Evolutionary conservation across 2,797 vertebrate species (phyloP).

Genomic region (Sebastes steindachneri): DNA sequence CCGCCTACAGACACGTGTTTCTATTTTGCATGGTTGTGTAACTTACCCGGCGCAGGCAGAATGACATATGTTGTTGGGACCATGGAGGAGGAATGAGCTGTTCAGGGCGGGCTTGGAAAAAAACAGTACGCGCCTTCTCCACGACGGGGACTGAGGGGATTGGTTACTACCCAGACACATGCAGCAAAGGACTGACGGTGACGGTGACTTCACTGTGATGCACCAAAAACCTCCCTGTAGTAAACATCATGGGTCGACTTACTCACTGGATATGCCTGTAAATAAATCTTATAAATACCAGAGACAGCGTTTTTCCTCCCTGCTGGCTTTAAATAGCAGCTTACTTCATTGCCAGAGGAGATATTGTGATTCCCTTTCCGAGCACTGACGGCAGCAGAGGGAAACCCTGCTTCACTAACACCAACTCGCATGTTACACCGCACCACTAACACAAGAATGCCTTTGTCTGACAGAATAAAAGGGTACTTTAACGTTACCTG

Average conservation of each 20-base stretch:
- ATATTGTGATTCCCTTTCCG: conserved; percentile 2
- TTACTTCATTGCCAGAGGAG: conserved; percentile 9
- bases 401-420: background rate
- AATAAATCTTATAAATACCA: background rate
- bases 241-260: conserved; percentile 23
- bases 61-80: conserved; percentile 22
- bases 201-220: conserved; percentile 23
- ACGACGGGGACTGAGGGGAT: conserved; percentile 29
- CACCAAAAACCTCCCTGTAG: conserved; percentile 30
- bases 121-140: conserved; percentile 27
- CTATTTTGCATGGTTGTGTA: conserved; percentile 74
- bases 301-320: background rate
- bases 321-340: conserved; percentile 50
- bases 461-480: background rate
- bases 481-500: background rate
- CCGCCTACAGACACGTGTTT: conserved; percentile 73
- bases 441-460: background rate
- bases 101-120: conserved; percentile 8
- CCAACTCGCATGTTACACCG: background rate
- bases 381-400: background rate
- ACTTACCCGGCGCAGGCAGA: conserved; percentile 29
- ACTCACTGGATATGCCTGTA: background rate
- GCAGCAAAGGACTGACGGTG: conserved; percentile 6
- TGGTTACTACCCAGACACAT: conserved; percentile 26
- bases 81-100: background rate